These are phyloP conservation scores for Thumatha senex DNA, from an alignment of 2,888 invertebrate genomes.

Conservation along the genomic window DNA sequence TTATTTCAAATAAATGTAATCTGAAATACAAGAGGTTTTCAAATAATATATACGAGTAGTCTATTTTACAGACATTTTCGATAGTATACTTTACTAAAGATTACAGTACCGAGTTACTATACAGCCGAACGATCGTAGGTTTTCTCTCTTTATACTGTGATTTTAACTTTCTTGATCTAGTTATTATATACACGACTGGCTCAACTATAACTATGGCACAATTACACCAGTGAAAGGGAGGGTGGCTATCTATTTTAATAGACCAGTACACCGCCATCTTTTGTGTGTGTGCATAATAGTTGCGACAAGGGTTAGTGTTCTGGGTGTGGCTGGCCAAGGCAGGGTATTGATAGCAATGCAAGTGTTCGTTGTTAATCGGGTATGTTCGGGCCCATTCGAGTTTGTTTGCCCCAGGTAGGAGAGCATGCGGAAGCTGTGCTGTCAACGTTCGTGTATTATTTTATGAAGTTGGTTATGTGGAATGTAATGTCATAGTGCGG, in stretches of 20 bases:
- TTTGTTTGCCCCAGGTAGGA: constrained; percentile 11
- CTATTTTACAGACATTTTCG: too few relatives aligned
- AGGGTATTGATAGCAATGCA: constrained; percentile 61
- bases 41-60: too few relatives aligned
- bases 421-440: constrained; percentile 32
- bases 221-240: constrained; percentile 78
- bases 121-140: too few relatives aligned
- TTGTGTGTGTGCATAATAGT: constrained; percentile 47
- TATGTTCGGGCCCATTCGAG: constrained; percentile 6
- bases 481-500: neutral
- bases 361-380: constrained; percentile 21
- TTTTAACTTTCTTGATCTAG: neutral
- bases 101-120: too few relatives aligned
- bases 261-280: constrained; percentile 50
- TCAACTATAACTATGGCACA: constrained; percentile 62
- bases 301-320: constrained; percentile 71
- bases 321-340: constrained; percentile 77
- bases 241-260: constrained; percentile 75
- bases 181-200: constrained; percentile 25
- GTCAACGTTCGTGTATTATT: constrained; percentile 22
- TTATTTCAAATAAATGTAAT: too few relatives aligned
- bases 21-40: too few relatives aligned
- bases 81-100: too few relatives aligned
- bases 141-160: too few relatives aligned
- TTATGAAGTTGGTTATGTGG: constrained; percentile 12